phyloP scores from a whole-genome alignment of 1,140 invertebrate species.

The Pristionchus pacificus region DNA sequence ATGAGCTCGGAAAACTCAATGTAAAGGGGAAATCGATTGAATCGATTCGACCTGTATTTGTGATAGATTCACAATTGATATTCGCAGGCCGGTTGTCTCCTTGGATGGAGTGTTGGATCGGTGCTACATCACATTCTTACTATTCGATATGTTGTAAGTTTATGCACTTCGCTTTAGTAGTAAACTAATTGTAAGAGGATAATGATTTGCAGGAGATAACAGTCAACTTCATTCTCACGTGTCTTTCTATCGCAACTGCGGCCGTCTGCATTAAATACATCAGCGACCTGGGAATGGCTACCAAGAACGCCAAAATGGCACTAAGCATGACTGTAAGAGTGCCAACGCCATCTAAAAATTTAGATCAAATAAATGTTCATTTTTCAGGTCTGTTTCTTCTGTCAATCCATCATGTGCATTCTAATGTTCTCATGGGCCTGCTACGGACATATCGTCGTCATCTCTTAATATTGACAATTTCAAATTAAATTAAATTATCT shows the following conservation, averaged over 20 bases:
- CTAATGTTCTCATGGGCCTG: constrained; percentile 6
- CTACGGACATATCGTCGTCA: constrained; percentile 9
- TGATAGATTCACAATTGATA: too few relatives aligned
- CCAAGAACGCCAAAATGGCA: background rate
- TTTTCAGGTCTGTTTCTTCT: constrained; percentile 4
- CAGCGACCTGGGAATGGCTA: background rate
- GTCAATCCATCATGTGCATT: constrained; percentile 4
- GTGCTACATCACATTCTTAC: constrained; percentile 6
- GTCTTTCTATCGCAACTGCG: background rate
- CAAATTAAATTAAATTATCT: too few relatives aligned
- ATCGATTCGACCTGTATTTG: too few relatives aligned
- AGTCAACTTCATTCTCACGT: background rate
- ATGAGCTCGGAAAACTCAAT: too few relatives aligned
- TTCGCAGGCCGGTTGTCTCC: background rate
- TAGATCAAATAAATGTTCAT: too few relatives aligned
- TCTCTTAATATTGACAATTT: too few relatives aligned
- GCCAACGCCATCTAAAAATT: too few relatives aligned
- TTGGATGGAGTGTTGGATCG: constrained; percentile 5
- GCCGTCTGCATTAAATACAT: background rate
- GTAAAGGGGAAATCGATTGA: too few relatives aligned
- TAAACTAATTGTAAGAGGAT: too few relatives aligned
- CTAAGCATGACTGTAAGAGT: too few relatives aligned
- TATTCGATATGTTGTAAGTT: constrained; percentile 7
- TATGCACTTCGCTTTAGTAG: too few relatives aligned
- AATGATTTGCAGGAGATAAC: constrained; percentile 1